Base-by-base conservation (phyloP, 2,888 invertebrate genomes). In the Adineta ricciae region DNA sequence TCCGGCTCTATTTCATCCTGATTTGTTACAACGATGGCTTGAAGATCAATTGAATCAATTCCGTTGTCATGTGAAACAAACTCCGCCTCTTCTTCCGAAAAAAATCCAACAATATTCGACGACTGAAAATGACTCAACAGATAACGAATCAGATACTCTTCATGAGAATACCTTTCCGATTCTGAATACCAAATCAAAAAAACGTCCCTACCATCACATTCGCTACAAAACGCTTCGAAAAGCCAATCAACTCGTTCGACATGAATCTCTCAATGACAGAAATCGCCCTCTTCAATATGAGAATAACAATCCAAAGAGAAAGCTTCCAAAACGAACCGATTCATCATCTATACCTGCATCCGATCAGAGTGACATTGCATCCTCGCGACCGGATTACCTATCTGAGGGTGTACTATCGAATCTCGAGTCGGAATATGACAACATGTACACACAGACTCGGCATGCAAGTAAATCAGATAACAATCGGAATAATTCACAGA, bases 341-440 rank as follows among this genome's bases (percentile, higher is more conserved):
- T 78, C 41, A 41, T 41, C 78, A 78, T 78, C 78, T 14, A 41
- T 78, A 14, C 78, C 78, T 19, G 36, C 14, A 3, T 78, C 78
- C 0, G 78, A 78, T 41, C 24, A 24, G 11, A 41, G 41, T 41
- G 78, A 78, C 41, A 14, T 78, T 14, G 38, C 78, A 41, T 41
- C 38, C 38, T 41, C 41, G 3, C 78, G 41, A 21, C 36, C 36
- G 1, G 64, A 64, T 64, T 16, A 64, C 32, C 14, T 78, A 78
- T 78, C 78, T n/a, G 3, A 41, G n/a, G 16, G 78, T 78, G 36
- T 78, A 24, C 11, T 78, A 41, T 41, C 41, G 3, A 41, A 41
- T 78, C 3, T 78, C n/a, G 78, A 78, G 41, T 78, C 78, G 16
- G 78, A 78, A 41, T 78, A 78, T 78, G 78, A 78, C 41, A 78